Percentiles rank a stretch among this genome's conserved stretches.
These are phyloP conservation scores for Melipona beecheii DNA, from an alignment of 2,888 invertebrate genomes.

Conservation along the genomic window DNA sequence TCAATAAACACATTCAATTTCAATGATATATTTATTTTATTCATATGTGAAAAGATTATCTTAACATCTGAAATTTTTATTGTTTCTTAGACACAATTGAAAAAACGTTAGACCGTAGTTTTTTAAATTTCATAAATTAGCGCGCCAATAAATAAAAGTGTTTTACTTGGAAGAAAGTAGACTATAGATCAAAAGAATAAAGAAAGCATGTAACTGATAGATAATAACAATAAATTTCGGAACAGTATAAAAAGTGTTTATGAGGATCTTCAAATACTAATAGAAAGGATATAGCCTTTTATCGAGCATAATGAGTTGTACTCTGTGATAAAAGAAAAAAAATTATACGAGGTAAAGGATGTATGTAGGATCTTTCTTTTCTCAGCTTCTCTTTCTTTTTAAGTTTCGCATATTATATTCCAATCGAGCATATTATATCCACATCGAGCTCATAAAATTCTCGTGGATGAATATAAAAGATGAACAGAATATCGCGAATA, in stretches of 20 bases:
- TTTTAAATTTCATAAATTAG: not conserved
- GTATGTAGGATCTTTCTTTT: constrained; percentile 4
- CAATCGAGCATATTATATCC: not conserved
- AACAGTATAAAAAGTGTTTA: constrained; percentile 5
- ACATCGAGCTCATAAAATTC: not conserved
- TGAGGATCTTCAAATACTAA: constrained; percentile 31
- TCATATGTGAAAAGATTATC: not conserved
- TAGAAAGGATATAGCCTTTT: constrained; percentile 16
- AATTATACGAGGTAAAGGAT: not conserved
- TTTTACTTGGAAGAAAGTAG: not conserved
- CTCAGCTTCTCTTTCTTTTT: not conserved
- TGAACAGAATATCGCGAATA: not conserved
- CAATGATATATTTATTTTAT: not conserved
- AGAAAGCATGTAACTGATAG: not conserved
- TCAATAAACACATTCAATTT: not conserved
- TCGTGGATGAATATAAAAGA: not conserved
- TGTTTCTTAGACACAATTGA: not conserved
- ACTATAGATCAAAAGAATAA: not conserved
- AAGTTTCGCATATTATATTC: not conserved
- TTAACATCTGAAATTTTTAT: not conserved
- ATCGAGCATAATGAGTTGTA: not conserved
- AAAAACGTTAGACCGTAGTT: not conserved
- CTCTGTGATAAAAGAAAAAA: not conserved
- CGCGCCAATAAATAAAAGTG: not conserved
- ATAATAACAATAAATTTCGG: not conserved